phyloP scores from a whole-genome alignment of 2,113 vertebrate genomes.

The Carassius gibelio region DNA sequence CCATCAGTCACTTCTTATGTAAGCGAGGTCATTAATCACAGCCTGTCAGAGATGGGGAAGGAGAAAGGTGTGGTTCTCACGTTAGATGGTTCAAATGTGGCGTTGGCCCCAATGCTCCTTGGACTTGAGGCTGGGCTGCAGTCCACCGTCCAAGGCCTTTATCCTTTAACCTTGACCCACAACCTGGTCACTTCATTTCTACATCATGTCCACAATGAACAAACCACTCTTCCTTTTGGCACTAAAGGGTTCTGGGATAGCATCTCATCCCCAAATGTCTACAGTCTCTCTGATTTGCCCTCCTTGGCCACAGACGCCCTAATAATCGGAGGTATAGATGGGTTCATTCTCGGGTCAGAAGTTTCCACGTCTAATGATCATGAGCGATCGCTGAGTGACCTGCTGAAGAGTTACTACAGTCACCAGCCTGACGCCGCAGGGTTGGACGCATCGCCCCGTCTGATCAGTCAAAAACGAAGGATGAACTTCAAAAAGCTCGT shows the following conservation, averaged over 20 bases:
- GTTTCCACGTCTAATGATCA: conserved; percentile 52
- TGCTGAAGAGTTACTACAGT: conserved; percentile 79
- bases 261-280: conserved; percentile 70
- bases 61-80: conserved; percentile 80
- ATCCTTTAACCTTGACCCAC: conserved; percentile 72
- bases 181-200: conserved; percentile 71
- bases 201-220: conserved; percentile 30
- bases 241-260: conserved; percentile 84
- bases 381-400: conserved; percentile 63
- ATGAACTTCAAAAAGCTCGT: conserved; percentile 68
- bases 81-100: conserved; percentile 83
- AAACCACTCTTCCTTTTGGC: conserved; percentile 57
- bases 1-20: conserved; percentile 59
- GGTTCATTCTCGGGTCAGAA: conserved; percentile 75
- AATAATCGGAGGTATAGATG: conserved; percentile 87
- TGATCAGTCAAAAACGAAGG: conserved; percentile 77
- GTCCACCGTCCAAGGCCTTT: conserved; percentile 53
- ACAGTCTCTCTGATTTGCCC: conserved; percentile 70
- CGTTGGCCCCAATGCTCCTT: conserved; percentile 76
- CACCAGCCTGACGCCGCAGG: conserved; percentile 60
- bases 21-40: conserved; percentile 51
- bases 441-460: conserved; percentile 32
- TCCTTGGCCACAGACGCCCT: conserved; percentile 71
- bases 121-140: conserved; percentile 78
- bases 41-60: conserved; percentile 2